Percentiles rank a stretch among this genome's conserved stretches.
These are phyloP conservation scores for Leptinotarsa texana DNA, from an alignment of 1,140 invertebrate genomes.

Conservation along the genomic window DNA sequence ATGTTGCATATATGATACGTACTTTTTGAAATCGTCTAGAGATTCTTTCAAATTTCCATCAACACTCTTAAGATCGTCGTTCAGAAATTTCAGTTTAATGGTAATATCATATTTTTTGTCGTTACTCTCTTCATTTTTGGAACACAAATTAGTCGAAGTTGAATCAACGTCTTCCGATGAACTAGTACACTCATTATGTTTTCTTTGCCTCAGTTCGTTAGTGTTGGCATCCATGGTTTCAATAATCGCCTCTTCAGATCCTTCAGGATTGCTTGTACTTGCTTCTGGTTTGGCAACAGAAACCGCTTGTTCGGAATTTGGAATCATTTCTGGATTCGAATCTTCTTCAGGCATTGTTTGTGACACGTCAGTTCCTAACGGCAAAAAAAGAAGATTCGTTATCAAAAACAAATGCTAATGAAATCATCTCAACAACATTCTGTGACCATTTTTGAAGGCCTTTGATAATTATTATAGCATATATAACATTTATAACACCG, in stretches of 20 bases:
- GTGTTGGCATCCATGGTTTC: constrained; percentile 59
- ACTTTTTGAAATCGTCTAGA: constrained; percentile 88
- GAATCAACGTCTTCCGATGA: neutral
- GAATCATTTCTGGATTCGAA: neutral
- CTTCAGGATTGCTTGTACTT: neutral
- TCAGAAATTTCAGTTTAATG: constrained; percentile 83
- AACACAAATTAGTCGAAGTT: neutral
- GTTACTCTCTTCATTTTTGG: constrained; percentile 3
- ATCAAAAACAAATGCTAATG: neutral
- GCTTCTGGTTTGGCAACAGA: neutral
- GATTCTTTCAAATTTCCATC: constrained; percentile 74
- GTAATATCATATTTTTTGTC: constrained; percentile 44
- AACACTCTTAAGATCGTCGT: constrained; percentile 82
- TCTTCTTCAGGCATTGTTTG: neutral
- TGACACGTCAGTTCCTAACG: neutral
- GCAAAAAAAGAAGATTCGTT: neutral
- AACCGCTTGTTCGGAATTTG: no score
- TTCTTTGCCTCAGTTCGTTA: constrained; percentile 42
- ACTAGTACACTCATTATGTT: neutral
- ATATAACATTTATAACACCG: no score
- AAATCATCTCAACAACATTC: no score
- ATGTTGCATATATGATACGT: constrained; percentile 27
- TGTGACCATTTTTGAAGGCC: no score
- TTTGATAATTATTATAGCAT: no score
- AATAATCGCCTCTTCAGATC: constrained; percentile 59